Evolutionary conservation across 1,140 invertebrate species (phyloP), one percentile per base, ranked within the genome.

Genomic region (Meloidogyne chitwoodi): DNA sequence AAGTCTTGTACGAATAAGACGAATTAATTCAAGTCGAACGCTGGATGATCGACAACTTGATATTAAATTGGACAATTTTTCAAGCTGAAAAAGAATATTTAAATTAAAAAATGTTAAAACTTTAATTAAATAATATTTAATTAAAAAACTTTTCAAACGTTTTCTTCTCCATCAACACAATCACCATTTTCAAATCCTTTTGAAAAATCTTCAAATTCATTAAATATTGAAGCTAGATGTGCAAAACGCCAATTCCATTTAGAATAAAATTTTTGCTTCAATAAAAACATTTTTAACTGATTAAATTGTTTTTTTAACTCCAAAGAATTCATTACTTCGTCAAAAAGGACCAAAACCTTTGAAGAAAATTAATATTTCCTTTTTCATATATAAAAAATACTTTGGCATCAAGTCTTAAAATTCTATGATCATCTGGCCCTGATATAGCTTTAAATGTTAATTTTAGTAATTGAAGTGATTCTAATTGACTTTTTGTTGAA

Each of bases 201-300:
- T 2, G 48, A 10, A 56, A 56, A 56, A 56, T 56, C n/a, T 19
- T 56, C 48, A 56, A 56, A 56, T 56, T 70, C 19, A 70, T 48
- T 70, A 31, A 70, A 61, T 5, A 70, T 70, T 10, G 68, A 31
- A 19, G 68, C 44, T 38, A 56, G 27, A 22, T 70, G 68, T 2
- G 16, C 34, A 70, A 70, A 70, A 44, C 61, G 31, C 68, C 68
- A 70, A 41, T 29, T 44, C 68, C 68, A 70, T 56, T 70, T 10
- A 2, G 44, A 26, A 29, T 44, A 61, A 22, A 70, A 70, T 27
- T n/a, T 48, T 41, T 70, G 68, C n/a, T 44, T 56, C 6, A 48
- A 19, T 29, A 70, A 11, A 29, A 44, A 44, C 27, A 48, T 70
- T 38, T n/a, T 44, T 29, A 31, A 61, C 5, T 10, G 19, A 44